These are phyloP conservation scores for Babylonia areolata DNA, from an alignment of 1,140 invertebrate species.

Conservation along the genomic window DNA sequence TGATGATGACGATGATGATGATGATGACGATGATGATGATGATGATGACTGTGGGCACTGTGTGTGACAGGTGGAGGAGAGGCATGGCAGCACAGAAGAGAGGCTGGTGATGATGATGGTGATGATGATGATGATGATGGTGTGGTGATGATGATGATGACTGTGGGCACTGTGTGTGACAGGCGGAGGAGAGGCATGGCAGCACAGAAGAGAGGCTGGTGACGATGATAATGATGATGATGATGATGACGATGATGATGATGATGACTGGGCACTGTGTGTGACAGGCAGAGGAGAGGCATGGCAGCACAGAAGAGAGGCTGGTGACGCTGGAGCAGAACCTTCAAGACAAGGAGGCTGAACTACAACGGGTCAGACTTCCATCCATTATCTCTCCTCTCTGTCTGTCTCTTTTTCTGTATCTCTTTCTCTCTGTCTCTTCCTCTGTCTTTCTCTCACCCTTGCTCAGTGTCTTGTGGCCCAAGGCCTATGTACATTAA, in stretches of 20 bases:
- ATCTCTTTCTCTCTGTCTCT: not conserved
- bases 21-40: not conserved
- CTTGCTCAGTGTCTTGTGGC: too few species aligned
- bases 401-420: not conserved
- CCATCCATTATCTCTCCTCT: too few species aligned
- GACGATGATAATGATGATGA: not conserved
- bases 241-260: not conserved
- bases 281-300: conserved; percentile 90
- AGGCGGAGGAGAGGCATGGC: conserved; percentile 95
- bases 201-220: conserved; percentile 96
- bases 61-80: not conserved
- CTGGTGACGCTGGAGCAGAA: conserved; percentile 94
- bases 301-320: conserved; percentile 96
- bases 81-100: not conserved
- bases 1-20: not conserved
- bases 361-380: conserved; percentile 81
- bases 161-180: not conserved
- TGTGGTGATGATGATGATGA: not conserved
- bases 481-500: too few species aligned
- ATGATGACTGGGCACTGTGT: not conserved
- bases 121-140: not conserved
- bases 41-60: not conserved
- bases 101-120: not conserved
- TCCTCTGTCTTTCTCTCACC: too few species aligned
- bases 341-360: conserved; percentile 96